Base-by-base conservation (phyloP, 2,113 vertebrate species). In the Colaptes auratus region DNA sequence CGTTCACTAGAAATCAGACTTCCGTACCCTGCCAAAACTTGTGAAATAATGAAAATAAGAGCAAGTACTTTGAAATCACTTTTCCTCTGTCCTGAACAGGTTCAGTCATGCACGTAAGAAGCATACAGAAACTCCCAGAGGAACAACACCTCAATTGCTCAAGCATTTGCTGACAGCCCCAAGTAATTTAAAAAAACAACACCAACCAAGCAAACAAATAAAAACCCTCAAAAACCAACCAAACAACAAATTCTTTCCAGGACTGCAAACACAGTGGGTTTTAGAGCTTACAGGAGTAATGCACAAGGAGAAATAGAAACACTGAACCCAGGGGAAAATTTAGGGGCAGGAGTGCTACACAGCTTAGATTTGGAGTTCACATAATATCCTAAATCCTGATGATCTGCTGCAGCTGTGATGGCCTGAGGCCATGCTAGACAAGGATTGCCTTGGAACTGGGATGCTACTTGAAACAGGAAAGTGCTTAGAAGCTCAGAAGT, bases 11-110 rank as follows among this genome's bases (percentile, higher is more conserved):
- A 72, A 79, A 77, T 56, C 7, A 23, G 33, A 16, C 7, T 42
- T 6, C 25, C 23, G 9, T 17, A 17, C 11, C 11, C 0, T 0
- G 8, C 10, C 6, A 12, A 5, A 13, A 19, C 13, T n/a, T 44
- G 1, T 28, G 65, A 83, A 86, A 64, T 7, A 59, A 67, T 79
- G 30, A 55, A 52, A 56, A 46, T 6, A 56, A 83, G 73, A 58
- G 3, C 15, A 86, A 86, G 44, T 48, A 27, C 30, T 79, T 86
- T 8, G 39, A 27, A 77, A 69, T 60, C 6, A 31, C 19, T 84
- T 64, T 48, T 67, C 18, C 35, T 75, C 50, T 73, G 28, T 81
- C 31, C 53, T 86, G 36, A 86, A 52, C 48, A 72, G 27, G 48
- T 60, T 92, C 2, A 0, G 65, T 63, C 36, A 61, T 6, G 24